Base-by-base conservation (phyloP, 92 coral and sea anemone species). In the Desmophyllum pertusum region DNA sequence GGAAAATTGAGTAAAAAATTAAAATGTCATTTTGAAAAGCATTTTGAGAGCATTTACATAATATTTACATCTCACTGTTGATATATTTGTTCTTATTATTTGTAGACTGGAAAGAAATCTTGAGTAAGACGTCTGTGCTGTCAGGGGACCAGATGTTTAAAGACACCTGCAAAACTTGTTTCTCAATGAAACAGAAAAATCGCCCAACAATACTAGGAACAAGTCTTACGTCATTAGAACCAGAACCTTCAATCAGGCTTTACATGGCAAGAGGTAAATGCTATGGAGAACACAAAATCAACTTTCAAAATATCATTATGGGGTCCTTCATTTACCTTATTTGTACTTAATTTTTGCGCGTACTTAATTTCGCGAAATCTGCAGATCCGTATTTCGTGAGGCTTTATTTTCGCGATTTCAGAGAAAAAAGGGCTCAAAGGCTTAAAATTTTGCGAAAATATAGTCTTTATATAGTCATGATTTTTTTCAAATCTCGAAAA, bases 81-180 rank as follows among this genome's bases (percentile, higher is more conserved):
- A 53, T 37, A 19, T 15, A 0, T 77, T 2, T 59, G 15, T 39
- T 62, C n/a, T 9, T 69, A 10, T 83, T 13, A 25, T 84, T 41
- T 78, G 66, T 73, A 96, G 99, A 96, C 82, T 96, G 99, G 99
- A 95, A 94, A 38, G 99, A 96, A 81, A 92, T 96, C 33, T 87
- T 96, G 75, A 95, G 98, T 38, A 90, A 86, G 85, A 89, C 95
- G 89, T 94, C 99, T 73, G 69, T 71, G 39, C 85, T 88, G 68
- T 40, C 91, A 30, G 89, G 93, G n/a, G 93, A 90, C 38, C 91
- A 92, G 68, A 85, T 62, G 87, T 74, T 73, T 88, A 83, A 90
- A 29, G 92, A 88, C n/a, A 78, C 94, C 18, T 96, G 99, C 90
- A 90, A 87, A 39, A 89, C 98, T 30, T 96, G 99, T 70, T 87